phyloP scores from a whole-genome alignment of 37 sponge, comb jelly and placozoan genomes.

The Ianthella basta region DNA sequence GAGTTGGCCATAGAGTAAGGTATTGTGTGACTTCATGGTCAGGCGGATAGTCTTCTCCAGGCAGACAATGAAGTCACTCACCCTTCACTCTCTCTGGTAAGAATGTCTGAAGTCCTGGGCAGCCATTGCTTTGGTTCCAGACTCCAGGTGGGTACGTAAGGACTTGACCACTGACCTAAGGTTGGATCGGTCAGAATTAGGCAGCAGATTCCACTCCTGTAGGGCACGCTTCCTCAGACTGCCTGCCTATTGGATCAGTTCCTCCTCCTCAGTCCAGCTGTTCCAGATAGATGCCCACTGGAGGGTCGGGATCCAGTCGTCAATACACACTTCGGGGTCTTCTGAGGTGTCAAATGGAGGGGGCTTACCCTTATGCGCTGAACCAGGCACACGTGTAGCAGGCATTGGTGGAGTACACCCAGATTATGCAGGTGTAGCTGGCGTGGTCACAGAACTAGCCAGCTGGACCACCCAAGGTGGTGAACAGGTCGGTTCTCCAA shows the following conservation, averaged over 20 bases:
- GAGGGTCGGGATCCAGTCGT: slow-evolving; percentile 49
- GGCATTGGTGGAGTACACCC: too few species aligned
- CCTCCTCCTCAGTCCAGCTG: slow-evolving; percentile 50
- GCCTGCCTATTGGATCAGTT: slow-evolving; percentile 48
- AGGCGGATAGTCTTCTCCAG: slow-evolving; percentile 44
- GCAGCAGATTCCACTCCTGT: slow-evolving; percentile 30
- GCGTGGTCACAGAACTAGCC: too few species aligned
- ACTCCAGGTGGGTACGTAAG: slow-evolving; percentile 37
- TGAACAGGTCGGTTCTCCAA: too few species aligned
- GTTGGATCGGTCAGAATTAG: background rate
- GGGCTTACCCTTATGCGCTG: slow-evolving; percentile 33
- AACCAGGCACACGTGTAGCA: too few species aligned
- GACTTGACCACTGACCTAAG: background rate
- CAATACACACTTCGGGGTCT: slow-evolving; percentile 21
- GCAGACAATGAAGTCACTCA: slow-evolving; percentile 39
- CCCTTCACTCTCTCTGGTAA: slow-evolving; percentile 37
- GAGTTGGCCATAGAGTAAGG: slow-evolving; percentile 37
- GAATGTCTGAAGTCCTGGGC: slow-evolving; percentile 67
- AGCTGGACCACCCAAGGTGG: too few species aligned
- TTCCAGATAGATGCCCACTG: slow-evolving; percentile 52
- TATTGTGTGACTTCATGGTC: slow-evolving; percentile 42
- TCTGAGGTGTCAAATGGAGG: slow-evolving; percentile 58
- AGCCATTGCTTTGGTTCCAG: slow-evolving; percentile 46
- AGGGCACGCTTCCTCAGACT: slow-evolving; percentile 39
- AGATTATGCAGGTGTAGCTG: too few species aligned